Evolutionary conservation across 2,113 vertebrate species (phyloP).

Genomic region (Neotragus pygmaeus): DNA sequence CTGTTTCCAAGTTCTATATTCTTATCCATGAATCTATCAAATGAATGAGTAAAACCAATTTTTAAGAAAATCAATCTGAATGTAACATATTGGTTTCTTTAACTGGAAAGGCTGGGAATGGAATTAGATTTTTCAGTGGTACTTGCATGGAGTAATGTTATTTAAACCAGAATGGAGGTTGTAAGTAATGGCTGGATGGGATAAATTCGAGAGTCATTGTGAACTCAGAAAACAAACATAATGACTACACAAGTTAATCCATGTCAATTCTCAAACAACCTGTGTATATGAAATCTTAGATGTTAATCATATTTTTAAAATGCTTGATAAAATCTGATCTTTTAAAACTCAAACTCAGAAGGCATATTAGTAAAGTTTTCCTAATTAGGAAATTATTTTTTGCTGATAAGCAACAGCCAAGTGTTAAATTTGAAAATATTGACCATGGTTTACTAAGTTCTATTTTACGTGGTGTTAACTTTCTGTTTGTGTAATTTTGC

Average conservation of each 20-base stretch:
- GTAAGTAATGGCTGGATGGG: neutral
- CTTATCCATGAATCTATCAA: neutral
- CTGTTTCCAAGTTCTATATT: neutral
- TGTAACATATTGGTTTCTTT: neutral
- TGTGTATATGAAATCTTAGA: neutral
- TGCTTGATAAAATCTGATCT: neutral
- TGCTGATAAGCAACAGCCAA: neutral
- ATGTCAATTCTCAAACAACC: neutral
- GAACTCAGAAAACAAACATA: neutral
- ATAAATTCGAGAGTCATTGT: neutral
- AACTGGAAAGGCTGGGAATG: neutral
- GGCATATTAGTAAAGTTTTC: neutral
- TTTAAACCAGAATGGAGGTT: neutral
- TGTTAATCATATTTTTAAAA: neutral
- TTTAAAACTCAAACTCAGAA: neutral
- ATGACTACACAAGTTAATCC: neutral
- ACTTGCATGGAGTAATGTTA: neutral
- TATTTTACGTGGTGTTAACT: neutral
- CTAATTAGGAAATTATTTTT: conserved; percentile 5
- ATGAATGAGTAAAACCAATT: neutral
- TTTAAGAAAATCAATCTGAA: neutral
- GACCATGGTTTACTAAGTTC: neutral
- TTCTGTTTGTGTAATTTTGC: conserved; percentile 1
- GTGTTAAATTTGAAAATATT: neutral
- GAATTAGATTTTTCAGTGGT: neutral